phyloP scores from a whole-genome alignment of 2,113 vertebrate species.

The Ceyx cyanopectus region DNA sequence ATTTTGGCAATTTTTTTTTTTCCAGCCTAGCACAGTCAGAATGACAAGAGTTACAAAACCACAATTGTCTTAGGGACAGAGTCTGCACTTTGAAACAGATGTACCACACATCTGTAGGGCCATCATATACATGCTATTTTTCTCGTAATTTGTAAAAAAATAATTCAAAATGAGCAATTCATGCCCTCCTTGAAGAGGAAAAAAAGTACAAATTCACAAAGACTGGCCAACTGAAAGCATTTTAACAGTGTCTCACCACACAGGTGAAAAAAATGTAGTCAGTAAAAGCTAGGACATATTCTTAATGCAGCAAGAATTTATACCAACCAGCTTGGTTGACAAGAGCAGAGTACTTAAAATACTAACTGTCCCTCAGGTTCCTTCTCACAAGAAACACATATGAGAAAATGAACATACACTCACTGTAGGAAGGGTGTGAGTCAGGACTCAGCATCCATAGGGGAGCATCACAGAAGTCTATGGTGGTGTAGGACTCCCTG shows the following conservation, averaged over 20 bases:
- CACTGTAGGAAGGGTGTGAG: neutral
- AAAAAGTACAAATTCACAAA: neutral
- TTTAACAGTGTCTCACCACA: neutral
- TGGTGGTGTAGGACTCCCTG: neutral
- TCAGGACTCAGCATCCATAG: neutral
- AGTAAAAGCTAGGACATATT: neutral
- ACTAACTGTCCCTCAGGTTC: neutral
- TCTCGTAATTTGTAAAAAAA: neutral
- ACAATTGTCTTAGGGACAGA: neutral
- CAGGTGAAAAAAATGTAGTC: neutral
- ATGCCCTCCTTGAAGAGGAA: neutral
- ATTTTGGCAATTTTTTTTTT: neutral
- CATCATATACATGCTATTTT: neutral
- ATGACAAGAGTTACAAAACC: slow-evolving; percentile 10
- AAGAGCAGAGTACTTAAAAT: neutral
- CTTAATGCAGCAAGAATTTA: neutral
- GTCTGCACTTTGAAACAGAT: slow-evolving; percentile 6
- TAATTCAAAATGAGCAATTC: neutral
- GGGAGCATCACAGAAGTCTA: neutral
- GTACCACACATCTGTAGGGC: neutral
- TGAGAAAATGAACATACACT: neutral
- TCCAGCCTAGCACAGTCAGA: neutral
- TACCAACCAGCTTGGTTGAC: neutral
- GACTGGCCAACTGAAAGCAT: neutral
- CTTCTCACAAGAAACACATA: neutral